Evolutionary conservation across 64 coral and sea anemone genomes (phyloP), one percentile per base, ranked within the genome.

Genomic region (Porites lutea): DNA sequence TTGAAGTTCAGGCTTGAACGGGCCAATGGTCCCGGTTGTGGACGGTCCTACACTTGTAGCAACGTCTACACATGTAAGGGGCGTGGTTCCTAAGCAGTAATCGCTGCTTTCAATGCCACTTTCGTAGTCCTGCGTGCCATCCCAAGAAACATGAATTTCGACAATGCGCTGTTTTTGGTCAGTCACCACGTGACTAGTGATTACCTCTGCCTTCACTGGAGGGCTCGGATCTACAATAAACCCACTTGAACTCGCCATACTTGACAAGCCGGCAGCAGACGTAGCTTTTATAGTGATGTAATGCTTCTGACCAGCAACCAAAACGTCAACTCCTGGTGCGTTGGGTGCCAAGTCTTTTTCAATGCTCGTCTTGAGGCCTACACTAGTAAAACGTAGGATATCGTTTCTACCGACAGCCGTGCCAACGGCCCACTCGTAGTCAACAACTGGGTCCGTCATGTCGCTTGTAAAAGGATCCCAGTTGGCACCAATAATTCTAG

Each of bases 391-490:
- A 52, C 71, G 44, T 10, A 83, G 49, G 4, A 88, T 46, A 20
- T 95, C 83, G 8, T 88, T 67, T 54, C 51, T 66, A 16, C 77
- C 84, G 83, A 53, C 14, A 15, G 49, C 47, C 21, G 83, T 95
- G 48, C 94, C 94, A 74, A 95, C 68, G 7, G 83, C 89, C 89
- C 89, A 95, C 45, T 48, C 83, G 84, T 95, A 95, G 9, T 92
- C 78, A 18, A 78, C 70, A 9, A 95, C 84, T 51, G 94, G 83
- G 22, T 95, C 93, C 0, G 62, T 45, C 3, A 8, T 7, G 63
- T 95, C 75, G 16, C 72, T 79, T 13, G 1, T 63, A 74, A 94
- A 90, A 67, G 72, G 43, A 84, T 93, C 95, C 95, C 95, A 96
- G 60, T 96, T 90, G 8, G 87, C 91, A 75, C 91, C 71, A 21